Percentiles rank a stretch among this genome's conserved stretches.
These are phyloP conservation scores for Gasterosteus nipponicus DNA, from an alignment of 2,113 vertebrate genomes.

Conservation along the genomic window DNA sequence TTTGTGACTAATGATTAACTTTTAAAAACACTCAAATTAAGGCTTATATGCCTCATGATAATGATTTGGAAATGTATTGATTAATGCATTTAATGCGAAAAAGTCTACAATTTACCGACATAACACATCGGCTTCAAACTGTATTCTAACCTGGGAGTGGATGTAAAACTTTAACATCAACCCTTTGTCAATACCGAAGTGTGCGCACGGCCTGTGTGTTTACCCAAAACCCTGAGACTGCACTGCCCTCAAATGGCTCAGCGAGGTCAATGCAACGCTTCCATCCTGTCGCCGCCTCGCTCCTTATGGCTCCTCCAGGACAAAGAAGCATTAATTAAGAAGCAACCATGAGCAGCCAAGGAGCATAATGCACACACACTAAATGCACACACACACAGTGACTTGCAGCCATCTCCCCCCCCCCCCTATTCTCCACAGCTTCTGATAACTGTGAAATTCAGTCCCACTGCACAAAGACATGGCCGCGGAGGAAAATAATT, in stretches of 20 bases:
- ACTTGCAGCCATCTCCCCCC: constrained; percentile 61
- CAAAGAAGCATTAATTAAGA: constrained; percentile 84
- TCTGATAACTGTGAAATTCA: constrained; percentile 89
- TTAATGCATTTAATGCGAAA: neutral
- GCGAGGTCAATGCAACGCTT: constrained; percentile 71
- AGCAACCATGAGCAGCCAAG: constrained; percentile 80
- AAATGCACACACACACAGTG: constrained; percentile 55
- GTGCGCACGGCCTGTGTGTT: constrained; percentile 29
- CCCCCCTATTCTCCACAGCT: constrained; percentile 72
- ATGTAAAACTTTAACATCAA: constrained; percentile 51
- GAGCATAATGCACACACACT: constrained; percentile 65
- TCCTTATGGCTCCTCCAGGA: constrained; percentile 71
- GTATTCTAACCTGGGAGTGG: constrained; percentile 7
- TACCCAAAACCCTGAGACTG: constrained; percentile 80
- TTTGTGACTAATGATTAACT: neutral
- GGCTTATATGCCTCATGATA: neutral
- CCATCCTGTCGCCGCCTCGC: constrained; percentile 43
- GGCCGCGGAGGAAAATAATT: constrained; percentile 85
- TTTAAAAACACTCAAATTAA: neutral
- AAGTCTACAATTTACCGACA: neutral
- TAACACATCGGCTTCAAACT: constrained; percentile 11
- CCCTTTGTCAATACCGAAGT: constrained; percentile 50
- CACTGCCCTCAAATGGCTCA: constrained; percentile 89
- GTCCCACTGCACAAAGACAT: constrained; percentile 82
- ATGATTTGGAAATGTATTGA: neutral